Evolutionary conservation across 1,140 invertebrate species (phyloP).

Genomic region (Sesamia nonagrioides): DNA sequence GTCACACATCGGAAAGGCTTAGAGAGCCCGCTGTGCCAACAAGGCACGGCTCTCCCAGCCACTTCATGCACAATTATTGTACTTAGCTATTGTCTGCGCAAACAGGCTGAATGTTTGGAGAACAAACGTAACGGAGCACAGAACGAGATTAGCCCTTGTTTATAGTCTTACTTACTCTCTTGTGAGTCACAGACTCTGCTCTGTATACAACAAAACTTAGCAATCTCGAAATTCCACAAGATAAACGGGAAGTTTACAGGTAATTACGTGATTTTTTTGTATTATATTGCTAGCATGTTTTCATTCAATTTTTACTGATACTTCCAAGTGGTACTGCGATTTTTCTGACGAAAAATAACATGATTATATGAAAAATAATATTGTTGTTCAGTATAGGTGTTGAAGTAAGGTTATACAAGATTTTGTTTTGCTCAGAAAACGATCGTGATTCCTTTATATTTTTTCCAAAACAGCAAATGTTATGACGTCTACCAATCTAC

Average conservation of each 20-base stretch:
- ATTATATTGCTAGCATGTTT: conserved; percentile 3
- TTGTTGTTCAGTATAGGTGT: background rate
- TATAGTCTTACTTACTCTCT: conserved; percentile 69
- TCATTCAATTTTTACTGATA: background rate
- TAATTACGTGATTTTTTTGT: background rate
- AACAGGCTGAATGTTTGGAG: conserved; percentile 75
- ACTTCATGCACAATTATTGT: conserved; percentile 82
- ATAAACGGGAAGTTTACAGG: background rate
- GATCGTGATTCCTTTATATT: too few species aligned
- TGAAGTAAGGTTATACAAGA: background rate
- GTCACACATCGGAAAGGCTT: conserved; percentile 78
- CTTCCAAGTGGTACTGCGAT: background rate
- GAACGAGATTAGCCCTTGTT: conserved; percentile 81
- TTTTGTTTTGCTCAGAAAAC: background rate
- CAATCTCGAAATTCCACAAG: conserved; percentile 11
- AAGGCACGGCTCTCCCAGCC: conserved; percentile 65
- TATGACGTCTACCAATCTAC: too few species aligned
- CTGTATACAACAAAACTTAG: conserved; percentile 21
- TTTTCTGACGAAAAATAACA: background rate
- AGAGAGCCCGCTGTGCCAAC: conserved; percentile 74
- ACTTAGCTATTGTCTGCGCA: conserved; percentile 81
- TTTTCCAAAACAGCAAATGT: too few species aligned
- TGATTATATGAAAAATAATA: background rate
- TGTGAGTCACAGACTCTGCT: conserved; percentile 58
- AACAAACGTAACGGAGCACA: conserved; percentile 80